phyloP scores from a whole-genome alignment of 2,888 invertebrate genomes.

The Amorpha juglandis region DNA sequence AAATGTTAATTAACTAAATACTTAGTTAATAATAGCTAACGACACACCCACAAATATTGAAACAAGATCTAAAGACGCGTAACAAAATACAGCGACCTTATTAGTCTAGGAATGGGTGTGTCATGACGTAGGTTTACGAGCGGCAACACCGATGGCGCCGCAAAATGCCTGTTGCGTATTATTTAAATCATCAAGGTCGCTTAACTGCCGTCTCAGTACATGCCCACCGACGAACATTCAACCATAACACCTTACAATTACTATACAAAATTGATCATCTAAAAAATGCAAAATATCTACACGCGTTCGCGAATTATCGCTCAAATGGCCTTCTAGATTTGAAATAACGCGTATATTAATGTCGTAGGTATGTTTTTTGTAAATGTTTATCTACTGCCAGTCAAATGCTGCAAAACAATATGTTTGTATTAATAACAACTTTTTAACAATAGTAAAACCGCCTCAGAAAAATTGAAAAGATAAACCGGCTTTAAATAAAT shows the following conservation, averaged over 20 bases:
- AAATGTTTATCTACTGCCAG: neutral
- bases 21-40: constrained; percentile 13
- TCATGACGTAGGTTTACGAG: constrained; percentile 75
- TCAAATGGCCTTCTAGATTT: constrained; percentile 28
- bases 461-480: too few relatives aligned
- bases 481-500: too few relatives aligned
- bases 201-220: constrained; percentile 55
- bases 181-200: constrained; percentile 72
- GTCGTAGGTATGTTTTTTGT: constrained; percentile 26
- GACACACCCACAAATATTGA: constrained; percentile 40
- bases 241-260: constrained; percentile 49
- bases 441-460: too few relatives aligned
- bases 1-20: neutral
- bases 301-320: constrained; percentile 31
- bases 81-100: constrained; percentile 66
- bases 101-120: constrained; percentile 80
- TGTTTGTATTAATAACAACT: too few relatives aligned
- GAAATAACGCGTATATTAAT: constrained; percentile 30
- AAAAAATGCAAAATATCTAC: constrained; percentile 23
- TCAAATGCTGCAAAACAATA: too few relatives aligned
- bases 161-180: constrained; percentile 70
- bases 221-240: constrained; percentile 52
- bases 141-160: constrained; percentile 52
- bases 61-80: constrained; percentile 40
- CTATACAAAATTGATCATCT: constrained; percentile 12